A percentile compares a stretch with the other conserved stretches of the same genome.
Conservation (phyloP, 2,797 vertebrate species). For the Falco berigora region DNA sequence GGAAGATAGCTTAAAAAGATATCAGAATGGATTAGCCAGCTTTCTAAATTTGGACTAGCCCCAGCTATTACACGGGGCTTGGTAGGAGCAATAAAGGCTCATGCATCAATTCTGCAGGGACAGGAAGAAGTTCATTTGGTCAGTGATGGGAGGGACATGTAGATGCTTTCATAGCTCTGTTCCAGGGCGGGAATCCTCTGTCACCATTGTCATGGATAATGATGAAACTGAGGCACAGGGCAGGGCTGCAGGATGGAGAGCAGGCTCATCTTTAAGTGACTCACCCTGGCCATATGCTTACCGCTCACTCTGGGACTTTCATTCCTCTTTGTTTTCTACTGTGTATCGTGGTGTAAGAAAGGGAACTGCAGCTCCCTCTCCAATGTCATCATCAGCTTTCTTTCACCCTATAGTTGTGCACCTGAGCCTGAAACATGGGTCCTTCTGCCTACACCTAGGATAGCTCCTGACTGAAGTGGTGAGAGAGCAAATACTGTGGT, state of each 20-base stretch:
- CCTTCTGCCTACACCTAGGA: not conserved
- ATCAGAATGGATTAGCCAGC: not conserved
- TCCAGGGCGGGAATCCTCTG: not conserved
- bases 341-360: not conserved
- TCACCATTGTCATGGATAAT: not conserved
- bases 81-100: not conserved
- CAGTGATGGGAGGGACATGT: not conserved
- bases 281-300: not conserved
- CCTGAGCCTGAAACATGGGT: not conserved
- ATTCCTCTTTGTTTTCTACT: not conserved
- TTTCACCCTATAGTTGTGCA: not conserved
- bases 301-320: not conserved
- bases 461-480: not conserved
- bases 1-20: not conserved
- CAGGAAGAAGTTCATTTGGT: not conserved
- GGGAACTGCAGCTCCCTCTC: not conserved
- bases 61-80: not conserved
- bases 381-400: not conserved
- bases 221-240: not conserved
- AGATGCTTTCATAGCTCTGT: not conserved
- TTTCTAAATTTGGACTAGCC: not conserved
- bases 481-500: not conserved
- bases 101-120: not conserved
- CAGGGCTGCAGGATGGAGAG: not conserved
- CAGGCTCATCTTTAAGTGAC: not conserved